Evolutionary conservation across 1,140 invertebrate genomes (phyloP), one percentile per base, ranked within the genome.

Genomic region (Lepeophtheirus salmonis): DNA sequence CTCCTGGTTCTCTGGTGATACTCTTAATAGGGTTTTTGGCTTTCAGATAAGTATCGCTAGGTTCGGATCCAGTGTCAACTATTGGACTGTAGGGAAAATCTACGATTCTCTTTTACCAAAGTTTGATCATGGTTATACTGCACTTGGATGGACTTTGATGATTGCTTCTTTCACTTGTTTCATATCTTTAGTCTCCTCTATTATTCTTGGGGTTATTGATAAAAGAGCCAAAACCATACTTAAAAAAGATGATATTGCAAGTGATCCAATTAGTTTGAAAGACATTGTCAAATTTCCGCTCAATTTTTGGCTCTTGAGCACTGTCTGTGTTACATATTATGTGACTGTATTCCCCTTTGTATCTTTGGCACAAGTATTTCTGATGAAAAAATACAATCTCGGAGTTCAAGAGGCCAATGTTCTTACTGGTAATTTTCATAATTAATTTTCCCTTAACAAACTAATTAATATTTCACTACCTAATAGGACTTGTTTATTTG

Each of bases 331-430:
- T 3, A 77, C 83, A 2, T 97, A 96, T 71, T 97, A 97, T 72
- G 80, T 92, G 16, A 84, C 90, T 2, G 89, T 97, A 64, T 97
- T 97, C 70, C 91, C 92, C n/a, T 97, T 97, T 67, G 87, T 97
- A 70, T 84, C 85, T 6, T 71, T 97, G 26, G 91, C 87, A 71
- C 84, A 92, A 70, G 80, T 86, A 50, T 95, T 92, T 71, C 95
- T 92, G 68, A 81, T 84, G 68, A 75, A 81, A 64, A 89, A 91
- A 69, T 96, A 83, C 69, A 75, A 79, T 25, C 80, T 82, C 61
- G 68, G 72, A 0, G 77, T 82, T 12, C 74, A 77, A 52, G 69
- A 79, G 62, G 89, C 92, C 0, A 90, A 91, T 69, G 76, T 72
- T n/a, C 82, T 88, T 0, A 88, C 83, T 70, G 89, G 90, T 50